These are phyloP conservation scores for Boloria selene DNA, from an alignment of 2,888 invertebrate genomes.

Conservation along the genomic window DNA sequence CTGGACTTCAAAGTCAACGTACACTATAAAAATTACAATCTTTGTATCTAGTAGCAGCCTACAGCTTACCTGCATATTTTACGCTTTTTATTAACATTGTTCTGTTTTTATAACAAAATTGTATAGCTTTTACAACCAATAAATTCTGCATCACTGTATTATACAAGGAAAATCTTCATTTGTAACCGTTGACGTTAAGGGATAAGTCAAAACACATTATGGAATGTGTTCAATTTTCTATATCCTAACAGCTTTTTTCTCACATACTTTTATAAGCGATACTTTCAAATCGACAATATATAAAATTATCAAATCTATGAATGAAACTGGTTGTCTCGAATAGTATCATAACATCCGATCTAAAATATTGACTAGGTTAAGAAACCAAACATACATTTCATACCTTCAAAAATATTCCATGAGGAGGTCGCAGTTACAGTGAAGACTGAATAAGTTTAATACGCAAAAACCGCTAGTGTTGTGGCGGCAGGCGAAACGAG, in stretches of 20 bases:
- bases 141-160: too few relatives aligned
- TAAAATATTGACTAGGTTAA: conserved; percentile 16
- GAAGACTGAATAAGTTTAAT: conserved; percentile 60
- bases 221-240: too few relatives aligned
- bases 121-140: too few relatives aligned
- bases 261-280: too few relatives aligned
- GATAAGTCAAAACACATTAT: too few relatives aligned
- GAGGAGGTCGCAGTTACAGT: conserved; percentile 67
- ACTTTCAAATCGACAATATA: too few relatives aligned
- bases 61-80: neutral
- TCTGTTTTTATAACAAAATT: too few relatives aligned
- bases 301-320: neutral
- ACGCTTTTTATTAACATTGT: too few relatives aligned
- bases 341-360: conserved; percentile 29
- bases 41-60: conserved; percentile 32
- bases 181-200: too few relatives aligned
- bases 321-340: neutral
- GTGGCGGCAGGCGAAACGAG: conserved; percentile 69
- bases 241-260: too few relatives aligned
- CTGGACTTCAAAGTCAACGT: conserved; percentile 62
- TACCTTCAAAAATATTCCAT: conserved; percentile 41
- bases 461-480: conserved; percentile 69
- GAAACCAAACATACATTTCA: conserved; percentile 19
- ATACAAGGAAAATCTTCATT: too few relatives aligned
- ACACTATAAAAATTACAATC: conserved; percentile 45